A percentile compares a stretch with the other conserved stretches of the same genome.
Conservation (phyloP, 1,140 invertebrate genomes). For the Pteromalus puparum region DNA sequence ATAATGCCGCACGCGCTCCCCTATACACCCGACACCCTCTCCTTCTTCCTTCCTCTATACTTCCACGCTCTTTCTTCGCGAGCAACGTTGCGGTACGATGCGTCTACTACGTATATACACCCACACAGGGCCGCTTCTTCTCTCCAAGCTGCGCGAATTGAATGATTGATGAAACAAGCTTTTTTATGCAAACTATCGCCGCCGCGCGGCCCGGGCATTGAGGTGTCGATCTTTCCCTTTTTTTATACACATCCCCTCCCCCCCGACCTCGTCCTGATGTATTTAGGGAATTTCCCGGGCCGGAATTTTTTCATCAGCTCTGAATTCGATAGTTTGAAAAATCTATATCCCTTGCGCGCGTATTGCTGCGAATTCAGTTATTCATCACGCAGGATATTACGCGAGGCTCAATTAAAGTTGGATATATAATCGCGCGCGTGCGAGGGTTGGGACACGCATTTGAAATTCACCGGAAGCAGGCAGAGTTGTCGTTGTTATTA, state of each 20-base stretch:
- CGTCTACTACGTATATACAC: too few species aligned
- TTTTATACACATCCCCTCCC: background rate
- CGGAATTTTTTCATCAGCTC: background rate
- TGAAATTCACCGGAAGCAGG: background rate
- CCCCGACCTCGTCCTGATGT: background rate
- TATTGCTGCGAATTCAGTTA: too few species aligned
- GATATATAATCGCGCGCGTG: background rate
- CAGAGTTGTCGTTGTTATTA: background rate
- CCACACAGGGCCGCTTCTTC: background rate
- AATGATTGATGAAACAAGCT: constrained; percentile 38
- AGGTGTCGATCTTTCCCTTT: constrained; percentile 6
- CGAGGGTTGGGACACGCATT: background rate
- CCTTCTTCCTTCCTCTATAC: background rate
- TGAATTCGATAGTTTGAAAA: background rate
- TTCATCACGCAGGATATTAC: background rate
- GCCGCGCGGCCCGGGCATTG: background rate
- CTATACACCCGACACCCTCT: background rate
- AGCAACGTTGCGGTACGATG: too few species aligned
- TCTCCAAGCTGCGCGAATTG: background rate
- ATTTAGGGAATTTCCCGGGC: background rate
- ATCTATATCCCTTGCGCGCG: background rate
- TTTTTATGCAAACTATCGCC: background rate
- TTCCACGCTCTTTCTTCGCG: too few species aligned
- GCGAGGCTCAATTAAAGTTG: constrained; percentile 4
- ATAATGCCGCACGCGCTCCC: constrained; percentile 12